Evolutionary conservation across 2,797 vertebrate genomes (phyloP).

Genomic region (Esox masquinongy): DNA sequence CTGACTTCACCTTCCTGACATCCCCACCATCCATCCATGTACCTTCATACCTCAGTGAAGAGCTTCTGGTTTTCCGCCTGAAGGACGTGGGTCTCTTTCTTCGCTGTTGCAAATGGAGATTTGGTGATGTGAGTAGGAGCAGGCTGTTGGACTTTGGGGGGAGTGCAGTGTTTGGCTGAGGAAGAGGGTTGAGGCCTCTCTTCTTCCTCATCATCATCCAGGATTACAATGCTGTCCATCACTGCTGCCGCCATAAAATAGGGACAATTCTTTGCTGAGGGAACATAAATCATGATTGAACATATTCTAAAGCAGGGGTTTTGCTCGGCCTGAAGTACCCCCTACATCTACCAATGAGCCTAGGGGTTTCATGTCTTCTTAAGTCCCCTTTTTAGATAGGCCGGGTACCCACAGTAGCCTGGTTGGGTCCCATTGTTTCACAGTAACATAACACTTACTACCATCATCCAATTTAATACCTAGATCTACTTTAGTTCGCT

Average conservation of each 20-base stretch:
- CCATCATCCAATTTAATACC: no score
- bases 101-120: conserved; percentile 67
- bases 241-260: conserved; percentile 62
- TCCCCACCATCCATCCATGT: conserved; percentile 7
- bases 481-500: no score
- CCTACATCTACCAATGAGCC: not conserved
- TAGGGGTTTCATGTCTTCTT: no score
- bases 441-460: no score
- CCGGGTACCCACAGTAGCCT: no score
- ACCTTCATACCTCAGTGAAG: conserved; percentile 68
- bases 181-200: conserved; percentile 48
- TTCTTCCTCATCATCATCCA: conserved; percentile 72
- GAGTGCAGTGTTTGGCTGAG: not conserved
- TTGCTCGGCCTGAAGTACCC: no score
- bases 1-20: not conserved
- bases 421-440: no score
- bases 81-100: conserved; percentile 60
- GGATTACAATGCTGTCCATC: conserved; percentile 75
- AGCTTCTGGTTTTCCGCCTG: conserved; percentile 71
- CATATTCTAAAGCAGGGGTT: not conserved
- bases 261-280: not conserved
- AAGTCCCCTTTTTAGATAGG: no score
- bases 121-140: conserved; percentile 63
- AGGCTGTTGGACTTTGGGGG: conserved; percentile 25
- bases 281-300: not conserved